Evolutionary conservation across 2,113 vertebrate genomes (phyloP), one percentile per base, ranked within the genome.

Genomic region (Abramis brama): DNA sequence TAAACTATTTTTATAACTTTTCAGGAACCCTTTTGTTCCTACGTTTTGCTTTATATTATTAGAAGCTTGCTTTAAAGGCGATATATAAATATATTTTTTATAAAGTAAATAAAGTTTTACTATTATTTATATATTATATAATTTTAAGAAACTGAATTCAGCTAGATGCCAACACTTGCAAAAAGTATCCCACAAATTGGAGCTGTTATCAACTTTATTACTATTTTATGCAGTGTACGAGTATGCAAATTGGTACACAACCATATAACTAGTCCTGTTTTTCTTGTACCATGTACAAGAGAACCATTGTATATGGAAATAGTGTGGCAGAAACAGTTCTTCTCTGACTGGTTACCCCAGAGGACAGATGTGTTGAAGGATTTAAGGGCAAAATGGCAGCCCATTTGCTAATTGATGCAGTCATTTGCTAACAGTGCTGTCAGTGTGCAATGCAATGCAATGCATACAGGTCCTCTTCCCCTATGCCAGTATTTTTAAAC

Each of bases 401-500:
- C 6, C 33, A 25, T n/a, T 64, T 45, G 82, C 60, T 19, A 81
- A 66, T 50, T 30, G n/a, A 30, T 0, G 10, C 43, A 81, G 60
- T 81, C 74, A 66, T 75, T 85, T 80, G 76, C 84, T 70, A 82
- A 82, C 80, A 78, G 87, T 86, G 50, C 4, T 76, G 39, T 84
- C 83, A 50, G 50, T 60, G 47, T 73, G 55, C 25, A 59, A 43
- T 55, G 82, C 25, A 59, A 43, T 55, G 82, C 47, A 47, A 23
- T 76, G 10, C 33, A 55, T 59, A 59, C 43, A 76, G 83, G 60
- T 68, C 76, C 80, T 85, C 79, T 76, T 62, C 45, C 23, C 50
- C 43, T 59, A 33, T 30, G 76, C 55, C 6, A 55, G 82, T 59
- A 80, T 91, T 89, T 88, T 19, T 89, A 75, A 87, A 84, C 86